Conservation (phyloP, 2,113 vertebrate genomes). For the Riparia riparia region DNA sequence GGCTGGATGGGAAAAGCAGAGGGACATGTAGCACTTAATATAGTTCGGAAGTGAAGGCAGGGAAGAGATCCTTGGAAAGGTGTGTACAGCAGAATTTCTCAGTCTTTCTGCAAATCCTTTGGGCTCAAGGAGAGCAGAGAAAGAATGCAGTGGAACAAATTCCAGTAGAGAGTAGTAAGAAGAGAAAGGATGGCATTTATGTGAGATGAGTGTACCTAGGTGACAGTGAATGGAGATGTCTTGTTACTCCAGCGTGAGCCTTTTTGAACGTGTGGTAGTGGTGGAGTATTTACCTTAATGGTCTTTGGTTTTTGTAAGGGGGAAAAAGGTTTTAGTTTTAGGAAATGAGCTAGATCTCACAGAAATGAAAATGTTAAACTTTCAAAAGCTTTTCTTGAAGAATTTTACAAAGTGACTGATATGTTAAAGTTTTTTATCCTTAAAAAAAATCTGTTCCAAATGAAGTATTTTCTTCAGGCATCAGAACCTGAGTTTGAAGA, state of each 20-base stretch:
- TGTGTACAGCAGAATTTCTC: not conserved
- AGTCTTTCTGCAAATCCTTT: not conserved
- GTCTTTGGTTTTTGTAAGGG: not conserved
- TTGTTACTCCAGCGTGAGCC: not conserved
- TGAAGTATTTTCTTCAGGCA: not conserved
- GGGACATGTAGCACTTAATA: not conserved
- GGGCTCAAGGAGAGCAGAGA: not conserved
- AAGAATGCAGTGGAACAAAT: not conserved
- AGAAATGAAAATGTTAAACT: not conserved
- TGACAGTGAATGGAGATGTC: not conserved
- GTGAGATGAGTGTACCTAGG: not conserved
- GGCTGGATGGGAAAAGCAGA: not conserved
- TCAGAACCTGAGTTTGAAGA: not conserved
- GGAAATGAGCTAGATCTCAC: not conserved
- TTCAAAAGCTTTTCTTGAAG: not conserved
- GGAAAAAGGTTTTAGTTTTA: not conserved
- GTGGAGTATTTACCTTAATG: not conserved
- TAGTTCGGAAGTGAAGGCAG: not conserved
- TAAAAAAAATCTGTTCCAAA: not conserved
- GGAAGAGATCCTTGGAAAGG: not conserved
- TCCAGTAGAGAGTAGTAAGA: not conserved
- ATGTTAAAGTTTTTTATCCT: not conserved
- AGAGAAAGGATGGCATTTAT: not conserved
- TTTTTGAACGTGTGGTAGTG: not conserved
- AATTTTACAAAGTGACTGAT: not conserved